Evolutionary conservation across 2,888 invertebrate species (phyloP), one percentile per base, ranked within the genome.

Genomic region (Horisme vitalbata): DNA sequence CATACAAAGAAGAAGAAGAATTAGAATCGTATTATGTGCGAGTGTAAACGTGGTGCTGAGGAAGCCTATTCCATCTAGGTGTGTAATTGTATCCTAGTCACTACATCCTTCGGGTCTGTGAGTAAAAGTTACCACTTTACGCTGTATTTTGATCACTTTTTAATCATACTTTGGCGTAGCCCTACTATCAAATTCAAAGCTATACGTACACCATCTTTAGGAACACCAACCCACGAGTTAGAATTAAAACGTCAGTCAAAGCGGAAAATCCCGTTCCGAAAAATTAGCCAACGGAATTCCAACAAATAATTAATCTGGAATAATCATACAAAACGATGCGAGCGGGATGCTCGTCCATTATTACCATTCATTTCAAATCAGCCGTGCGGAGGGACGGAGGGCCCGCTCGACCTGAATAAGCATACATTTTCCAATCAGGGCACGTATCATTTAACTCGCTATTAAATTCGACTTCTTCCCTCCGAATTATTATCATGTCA

Each of bases 381-480:
- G 81, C 83, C 89, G 83, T 83, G 79, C 80, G 79, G 78, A 78
- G 81, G 79, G 75, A 65, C 58, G 76, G 67, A 56, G 66, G 68
- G 73, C 68, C 68, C 71, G 75, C 70, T 72, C 84, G 84, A 82
- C 82, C 83, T 88, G 89, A 89, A 89, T 88, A 87, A 87, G 82
- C 87, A 87, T 87, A 89, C 87, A 88, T 88, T 89, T 89, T 89
- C 89, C 89, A 89, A 88, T 89, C 87, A 88, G 83, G 78, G 75
- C 86, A 89, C 89, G 89, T 89, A 87, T 88, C 87, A 89, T 89
- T 89, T 85, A 89, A 88, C 87, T 87, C 71, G 86, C 89, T 88
- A 88, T 89, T 87, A 89, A 89, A 88, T 86, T 83, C 86, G 81
- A 83, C 85, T 85, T 86, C 85, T 86, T 88, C 85, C 87, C 83